phyloP scores from a whole-genome alignment of 2,888 invertebrate species.

The Drosophila nr. perissopoda region DNA sequence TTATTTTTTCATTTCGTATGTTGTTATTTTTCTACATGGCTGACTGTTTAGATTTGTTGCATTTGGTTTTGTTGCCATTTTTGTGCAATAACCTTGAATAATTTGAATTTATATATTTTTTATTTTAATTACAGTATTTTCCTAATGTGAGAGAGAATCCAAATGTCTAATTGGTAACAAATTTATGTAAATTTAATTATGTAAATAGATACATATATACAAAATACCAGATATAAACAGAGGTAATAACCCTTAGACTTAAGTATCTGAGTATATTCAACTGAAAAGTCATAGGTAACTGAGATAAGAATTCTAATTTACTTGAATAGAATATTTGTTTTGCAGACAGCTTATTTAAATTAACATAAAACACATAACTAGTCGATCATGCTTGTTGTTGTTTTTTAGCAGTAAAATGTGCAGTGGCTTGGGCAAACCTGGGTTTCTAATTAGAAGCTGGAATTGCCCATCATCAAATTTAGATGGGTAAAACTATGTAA shows the following conservation, averaged over 20 bases:
- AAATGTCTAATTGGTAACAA: slow-evolving; percentile 10
- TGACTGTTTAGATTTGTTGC: slow-evolving; percentile 37
- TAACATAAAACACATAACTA: background rate
- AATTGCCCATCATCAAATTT: slow-evolving; percentile 33
- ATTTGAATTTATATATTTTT: slow-evolving; percentile 30
- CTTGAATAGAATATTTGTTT: background rate
- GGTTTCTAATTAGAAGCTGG: slow-evolving; percentile 8
- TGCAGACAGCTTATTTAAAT: slow-evolving; percentile 1
- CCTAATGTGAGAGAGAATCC: slow-evolving; percentile 7
- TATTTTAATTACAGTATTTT: slow-evolving; percentile 64
- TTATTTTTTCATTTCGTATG: slow-evolving; percentile 19
- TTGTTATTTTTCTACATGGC: slow-evolving; percentile 35
- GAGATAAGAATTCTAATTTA: background rate
- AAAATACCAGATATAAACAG: background rate
- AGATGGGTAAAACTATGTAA: slow-evolving; percentile 23
- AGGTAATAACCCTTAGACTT: background rate
- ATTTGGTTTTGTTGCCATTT: slow-evolving; percentile 53
- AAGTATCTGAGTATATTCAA: background rate
- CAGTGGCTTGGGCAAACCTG: background rate
- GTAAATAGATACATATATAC: background rate
- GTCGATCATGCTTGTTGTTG: background rate
- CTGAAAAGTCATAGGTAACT: background rate
- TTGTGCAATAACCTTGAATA: slow-evolving; percentile 65
- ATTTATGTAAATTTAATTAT: background rate
- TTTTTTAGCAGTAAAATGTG: background rate